Base-by-base conservation (phyloP, 2,797 vertebrate species). In the Enteromius paludinosus region DNA sequence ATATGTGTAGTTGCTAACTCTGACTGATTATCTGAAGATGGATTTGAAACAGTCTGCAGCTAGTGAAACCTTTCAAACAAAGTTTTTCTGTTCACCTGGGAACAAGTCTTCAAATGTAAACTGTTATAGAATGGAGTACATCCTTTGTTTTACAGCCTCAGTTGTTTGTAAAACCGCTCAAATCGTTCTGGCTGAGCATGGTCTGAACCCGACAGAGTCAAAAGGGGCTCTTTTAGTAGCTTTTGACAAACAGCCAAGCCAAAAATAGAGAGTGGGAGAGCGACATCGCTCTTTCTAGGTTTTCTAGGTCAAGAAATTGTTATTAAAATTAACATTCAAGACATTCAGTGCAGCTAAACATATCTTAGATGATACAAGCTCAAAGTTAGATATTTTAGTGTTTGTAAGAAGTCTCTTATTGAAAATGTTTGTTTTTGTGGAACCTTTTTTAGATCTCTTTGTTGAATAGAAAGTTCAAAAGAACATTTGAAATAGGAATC, bases 121-220 rank as follows among this genome's bases (percentile, higher is more conserved):
- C 35, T 23, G 49, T 54, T 23, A 20, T 33, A 54, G 33, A 35
- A 54, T 35, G 8, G 11, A 23, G 49, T 4, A 10, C 23, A 8
- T 33, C 20, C 25, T 69, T 69, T 5, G 4, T 54, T 28, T 54
- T 7, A 4, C 25, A 70, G 17, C 5, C 45, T 64, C 17, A 4
- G 41, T 17, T 59, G 33, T 64, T 54, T 35, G 30, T 41, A 25
- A 52, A 71, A 61, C 18, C 33, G 52, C 85, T 83, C 59, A 71
- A 72, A 78, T 83, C 7, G n/a, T 17, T 75, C n/a, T 45, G 28
- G 20, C 6, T 73, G 47, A 41, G 65, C 52, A 61, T 23, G 12
- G 71, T 74, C 28, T 71, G 33, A 56, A 64, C 66, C 75, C 62
- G 79, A 78, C 43, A 11, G 61, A n/a, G 35, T n/a, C 33, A 82